phyloP scores from a whole-genome alignment of 1,140 invertebrate genomes.

The Samia ricini region DNA sequence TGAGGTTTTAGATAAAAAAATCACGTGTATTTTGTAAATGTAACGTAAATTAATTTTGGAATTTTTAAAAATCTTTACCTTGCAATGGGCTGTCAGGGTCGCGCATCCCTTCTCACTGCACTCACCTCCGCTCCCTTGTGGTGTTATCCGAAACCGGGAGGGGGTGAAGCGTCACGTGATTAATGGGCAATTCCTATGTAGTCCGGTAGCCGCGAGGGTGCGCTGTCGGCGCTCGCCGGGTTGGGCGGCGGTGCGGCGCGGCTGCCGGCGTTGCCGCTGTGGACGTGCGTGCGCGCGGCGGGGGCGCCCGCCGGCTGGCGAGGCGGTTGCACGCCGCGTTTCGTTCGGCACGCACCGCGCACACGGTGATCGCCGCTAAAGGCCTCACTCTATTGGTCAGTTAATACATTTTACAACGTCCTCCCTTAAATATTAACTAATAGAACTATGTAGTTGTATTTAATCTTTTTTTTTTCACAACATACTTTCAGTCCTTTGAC shows the following conservation, averaged over 20 bases:
- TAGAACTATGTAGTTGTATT: too few relatives aligned
- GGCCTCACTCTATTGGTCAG: slow-evolving; percentile 87
- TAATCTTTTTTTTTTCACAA: too few relatives aligned
- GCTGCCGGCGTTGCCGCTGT: slow-evolving; percentile 80
- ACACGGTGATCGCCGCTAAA: slow-evolving; percentile 84
- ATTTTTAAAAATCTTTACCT: too few relatives aligned
- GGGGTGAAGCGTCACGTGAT: not conserved
- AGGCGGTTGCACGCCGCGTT: slow-evolving; percentile 86
- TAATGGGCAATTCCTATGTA: slow-evolving; percentile 28
- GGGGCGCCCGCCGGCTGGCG: slow-evolving; percentile 87
- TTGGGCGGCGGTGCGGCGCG: too few relatives aligned
- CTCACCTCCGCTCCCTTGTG: too few relatives aligned
- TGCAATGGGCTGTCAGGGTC: too few relatives aligned
- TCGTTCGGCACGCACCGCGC: slow-evolving; percentile 85
- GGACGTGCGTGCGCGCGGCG: slow-evolving; percentile 86
- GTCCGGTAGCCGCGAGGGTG: slow-evolving; percentile 80
- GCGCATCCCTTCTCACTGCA: too few relatives aligned
- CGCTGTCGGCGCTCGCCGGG: slow-evolving; percentile 85
- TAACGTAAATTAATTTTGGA: too few relatives aligned
- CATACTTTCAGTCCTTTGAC: too few relatives aligned
- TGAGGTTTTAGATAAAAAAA: too few relatives aligned
- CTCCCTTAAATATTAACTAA: not conserved
- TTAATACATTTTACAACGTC: not conserved
- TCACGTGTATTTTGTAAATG: too few relatives aligned
- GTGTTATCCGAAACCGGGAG: not conserved